Base-by-base conservation (phyloP, 2,797 vertebrate genomes). In the Chanos chanos region DNA sequence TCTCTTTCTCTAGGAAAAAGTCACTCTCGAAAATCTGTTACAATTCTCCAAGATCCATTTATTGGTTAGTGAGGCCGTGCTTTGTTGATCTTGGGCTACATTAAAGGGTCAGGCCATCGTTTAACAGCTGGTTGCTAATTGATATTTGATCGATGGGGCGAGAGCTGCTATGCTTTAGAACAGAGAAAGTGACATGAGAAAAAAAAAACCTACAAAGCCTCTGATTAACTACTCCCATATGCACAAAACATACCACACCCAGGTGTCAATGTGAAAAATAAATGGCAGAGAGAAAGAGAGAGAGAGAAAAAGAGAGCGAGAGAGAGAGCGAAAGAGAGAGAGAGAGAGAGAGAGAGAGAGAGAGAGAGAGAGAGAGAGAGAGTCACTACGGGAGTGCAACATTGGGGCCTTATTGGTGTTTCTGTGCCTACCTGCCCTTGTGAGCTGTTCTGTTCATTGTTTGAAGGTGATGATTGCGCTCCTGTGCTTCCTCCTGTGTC, bases 61-160 rank as follows among this genome's bases (percentile, higher is more conserved):
- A 58, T 68, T 69, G 70, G 72, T 82, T 82, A 19, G 31, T 68
- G 70, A 70, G 66, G 65, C 67, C 49, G 50, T 77, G 78, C 24
- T 73, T 58, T 77, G 65, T 84, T 84, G 80, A 83, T 83, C 79
- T 16, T 31, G 15, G 9, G 53, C 55, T 63, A 44, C 79, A 77
- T 84, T 76, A 81, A 70, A 72, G 52, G 31, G 67, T 72, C 59
- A 58, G 65, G 75, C 76, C 67, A 66, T 54, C 75, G 82, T n/a
- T n/a, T 88, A 18, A 25, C 88, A 78, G 77, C 34, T 6, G 41
- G 69, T 53, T 73, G 39, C 84, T 88, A 91, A 90, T 89, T 88
- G 83, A 81, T 81, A 83, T 89, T 82, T 87, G 84, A 88, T 81
- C 76, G 80, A 84, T 70, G 79, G 70, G 22, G 49, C 47, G 12